phyloP scores from a whole-genome alignment of 2,113 vertebrate species.

The Syrmaticus mikado region DNA sequence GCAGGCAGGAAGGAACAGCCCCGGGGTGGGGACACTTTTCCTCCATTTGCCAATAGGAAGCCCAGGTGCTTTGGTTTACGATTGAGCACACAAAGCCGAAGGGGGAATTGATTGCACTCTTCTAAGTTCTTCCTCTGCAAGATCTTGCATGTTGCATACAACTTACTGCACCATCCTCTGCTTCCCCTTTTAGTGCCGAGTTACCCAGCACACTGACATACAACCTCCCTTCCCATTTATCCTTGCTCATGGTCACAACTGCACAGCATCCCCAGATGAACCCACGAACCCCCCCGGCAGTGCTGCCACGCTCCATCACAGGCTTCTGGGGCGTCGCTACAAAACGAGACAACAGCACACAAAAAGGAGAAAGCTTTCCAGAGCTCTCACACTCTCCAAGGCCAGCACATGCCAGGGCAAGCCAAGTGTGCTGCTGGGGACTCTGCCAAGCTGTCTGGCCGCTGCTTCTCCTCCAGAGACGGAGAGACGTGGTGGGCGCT shows the following conservation, averaged over 20 bases:
- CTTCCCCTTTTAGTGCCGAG: background rate
- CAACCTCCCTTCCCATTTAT: background rate
- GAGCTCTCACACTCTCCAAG: background rate
- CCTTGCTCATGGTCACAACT: background rate
- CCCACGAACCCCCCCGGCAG: background rate
- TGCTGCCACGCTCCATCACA: accelerated
- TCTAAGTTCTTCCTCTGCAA: background rate
- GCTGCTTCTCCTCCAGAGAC: background rate
- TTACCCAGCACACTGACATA: accelerated
- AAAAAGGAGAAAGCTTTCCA: background rate
- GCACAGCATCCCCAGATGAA: background rate
- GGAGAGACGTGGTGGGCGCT: accelerated
- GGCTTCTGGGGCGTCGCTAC: background rate
- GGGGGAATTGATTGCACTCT: accelerated
- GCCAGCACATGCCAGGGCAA: background rate
- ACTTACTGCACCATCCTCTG: background rate
- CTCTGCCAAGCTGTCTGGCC: background rate
- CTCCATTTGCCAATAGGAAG: background rate
- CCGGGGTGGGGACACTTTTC: background rate
- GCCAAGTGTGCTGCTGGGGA: background rate
- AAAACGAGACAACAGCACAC: background rate
- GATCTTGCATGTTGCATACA: accelerated
- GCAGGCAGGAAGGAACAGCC: background rate
- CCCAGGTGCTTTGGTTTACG: accelerated
- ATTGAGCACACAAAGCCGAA: background rate